A percentile compares a stretch with the other conserved stretches of the same genome.
Conservation (phyloP, 2,113 vertebrate species). For the Melanerpes aurifrons region DNA sequence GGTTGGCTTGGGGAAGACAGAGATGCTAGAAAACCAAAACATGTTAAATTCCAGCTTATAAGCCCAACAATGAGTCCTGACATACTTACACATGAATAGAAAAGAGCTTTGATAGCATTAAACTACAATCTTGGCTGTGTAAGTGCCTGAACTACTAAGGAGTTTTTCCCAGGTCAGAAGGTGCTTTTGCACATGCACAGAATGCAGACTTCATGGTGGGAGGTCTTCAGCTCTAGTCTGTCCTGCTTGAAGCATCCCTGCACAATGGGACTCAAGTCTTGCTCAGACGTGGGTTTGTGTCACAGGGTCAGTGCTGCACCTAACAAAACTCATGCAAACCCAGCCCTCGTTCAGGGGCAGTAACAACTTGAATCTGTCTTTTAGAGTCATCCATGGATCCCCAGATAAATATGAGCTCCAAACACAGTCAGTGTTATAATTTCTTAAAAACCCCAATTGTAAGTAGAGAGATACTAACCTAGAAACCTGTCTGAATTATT, state of each 20-base stretch:
- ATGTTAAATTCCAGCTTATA: neutral
- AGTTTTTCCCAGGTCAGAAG: neutral
- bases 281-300: neutral
- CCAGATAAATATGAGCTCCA: neutral
- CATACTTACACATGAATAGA: neutral
- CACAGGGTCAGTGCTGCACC: neutral
- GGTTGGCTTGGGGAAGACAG: neutral
- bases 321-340: neutral
- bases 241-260: neutral
- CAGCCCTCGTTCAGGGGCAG: neutral
- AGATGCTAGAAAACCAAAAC: neutral
- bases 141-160: neutral
- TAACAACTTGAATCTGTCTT: neutral
- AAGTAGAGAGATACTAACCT: neutral
- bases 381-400: neutral
- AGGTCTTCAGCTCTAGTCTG: neutral
- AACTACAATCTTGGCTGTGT: neutral
- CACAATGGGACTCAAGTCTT: neutral
- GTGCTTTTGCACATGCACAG: neutral
- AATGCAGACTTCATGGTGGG: neutral
- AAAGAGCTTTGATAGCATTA: neutral
- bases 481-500: neutral
- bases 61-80: neutral
- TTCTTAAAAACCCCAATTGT: neutral
- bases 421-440: neutral